These are phyloP conservation scores for Microtus ochrogaster DNA, from an alignment of 2,113 vertebrate genomes.

Conservation along the genomic window DNA sequence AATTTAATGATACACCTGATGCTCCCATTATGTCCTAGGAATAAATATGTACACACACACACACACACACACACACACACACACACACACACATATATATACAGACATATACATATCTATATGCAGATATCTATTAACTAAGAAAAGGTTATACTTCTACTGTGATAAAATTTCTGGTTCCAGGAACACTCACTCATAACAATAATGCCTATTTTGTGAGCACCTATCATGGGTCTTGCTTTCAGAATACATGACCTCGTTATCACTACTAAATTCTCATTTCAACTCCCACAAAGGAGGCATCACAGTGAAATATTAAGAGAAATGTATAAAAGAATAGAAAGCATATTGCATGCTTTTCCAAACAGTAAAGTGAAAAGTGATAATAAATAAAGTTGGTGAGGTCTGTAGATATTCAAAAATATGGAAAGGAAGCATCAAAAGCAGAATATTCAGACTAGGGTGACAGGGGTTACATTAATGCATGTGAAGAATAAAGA, in stretches of 20 bases:
- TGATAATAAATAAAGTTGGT: background rate
- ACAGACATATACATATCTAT: too few relatives aligned
- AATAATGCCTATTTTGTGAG: constrained; percentile 5
- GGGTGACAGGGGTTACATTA: constrained; percentile 19
- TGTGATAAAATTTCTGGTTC: background rate
- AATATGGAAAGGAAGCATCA: background rate
- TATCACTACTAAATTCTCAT: constrained; percentile 29
- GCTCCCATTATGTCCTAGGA: background rate
- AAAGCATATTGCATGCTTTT: background rate
- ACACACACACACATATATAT: too few relatives aligned
- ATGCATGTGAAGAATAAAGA: background rate
- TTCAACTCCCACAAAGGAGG: constrained; percentile 16
- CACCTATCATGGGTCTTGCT: background rate
- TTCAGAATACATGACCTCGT: constrained; percentile 24
- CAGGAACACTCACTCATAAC: background rate
- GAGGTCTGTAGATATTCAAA: background rate
- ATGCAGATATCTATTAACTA: background rate
- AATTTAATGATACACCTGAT: background rate
- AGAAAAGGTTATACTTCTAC: background rate
- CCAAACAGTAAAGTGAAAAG: constrained; percentile 17
- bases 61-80: too few relatives aligned
- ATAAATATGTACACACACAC: background rate
- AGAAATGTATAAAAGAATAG: background rate
- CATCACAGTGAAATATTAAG: constrained; percentile 41
- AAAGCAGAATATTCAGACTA: background rate